Evolutionary conservation across 92 coral and sea anemone genomes (phyloP), one percentile per base, ranked within the genome.

Genomic region (Parazoanthus swiftii): DNA sequence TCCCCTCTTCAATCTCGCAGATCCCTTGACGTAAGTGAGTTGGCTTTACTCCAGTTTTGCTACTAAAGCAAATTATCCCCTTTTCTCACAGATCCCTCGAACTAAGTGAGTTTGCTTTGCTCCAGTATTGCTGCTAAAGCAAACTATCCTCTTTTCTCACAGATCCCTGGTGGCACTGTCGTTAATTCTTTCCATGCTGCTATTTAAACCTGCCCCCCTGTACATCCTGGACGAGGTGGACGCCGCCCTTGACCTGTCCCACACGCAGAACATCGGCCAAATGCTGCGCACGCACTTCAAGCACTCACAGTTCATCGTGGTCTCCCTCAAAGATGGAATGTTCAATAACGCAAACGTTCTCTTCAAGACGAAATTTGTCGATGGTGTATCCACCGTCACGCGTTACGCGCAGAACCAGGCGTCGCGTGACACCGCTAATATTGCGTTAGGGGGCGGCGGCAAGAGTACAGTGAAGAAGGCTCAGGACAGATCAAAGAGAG

Each of bases 251-350:
- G 99, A 96, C 82, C 95, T 96, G 51, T 96, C 99, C 21, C 99
- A 96, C 93, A 96, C 99, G 0, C 99, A 96, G 79, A 96, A 96
- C 92, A 96, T 96, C 78, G 99, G 99, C 18, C 98, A 95, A 42
- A 96, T 96, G 99, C 92, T 96, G 70, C 91, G 94, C 35, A 93
- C 98, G 20, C 99, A 96, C 92, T 96, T 96, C 85, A 95, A 87
- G 48, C 99, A 96, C 81, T 96, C 99, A 6, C 99, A 96, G 95
- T 96, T 96, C 85, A 96, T 96, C 70, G 99, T 96, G 11, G 99
- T 96, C 59, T 96, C 99, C n/a, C 94, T 96, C 38, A 96, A 96
- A 38, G 99, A 96, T 85, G 99, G 99, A 50, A 96, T 96, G 99
- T 96, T 96, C 81, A 96, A 95, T 91, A 96, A 96, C 80, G 99